phyloP scores from a whole-genome alignment of 30 jellyfish, hydroid and myxozoan species.

The Aurelia aurita region DNA sequence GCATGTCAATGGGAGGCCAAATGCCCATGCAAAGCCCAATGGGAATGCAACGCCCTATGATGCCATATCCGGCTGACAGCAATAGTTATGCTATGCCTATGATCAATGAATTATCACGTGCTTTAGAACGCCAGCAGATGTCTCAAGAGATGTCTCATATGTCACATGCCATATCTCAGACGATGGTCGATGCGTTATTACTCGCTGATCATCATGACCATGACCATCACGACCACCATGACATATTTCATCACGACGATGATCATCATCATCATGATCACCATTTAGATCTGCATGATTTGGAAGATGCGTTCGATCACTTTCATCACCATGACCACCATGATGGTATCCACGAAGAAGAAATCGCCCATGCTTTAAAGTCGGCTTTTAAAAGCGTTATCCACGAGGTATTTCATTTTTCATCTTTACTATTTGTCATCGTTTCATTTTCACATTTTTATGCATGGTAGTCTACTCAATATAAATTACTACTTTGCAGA shows the following conservation, averaged over 20 bases:
- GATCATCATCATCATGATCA: constrained; percentile 40
- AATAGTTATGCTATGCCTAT: constrained; percentile 62
- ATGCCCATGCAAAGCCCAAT: constrained; percentile 12
- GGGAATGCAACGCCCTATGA: constrained; percentile 25
- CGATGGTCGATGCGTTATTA: constrained; percentile 86
- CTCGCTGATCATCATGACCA: constrained; percentile 63
- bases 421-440: too few relatives aligned
- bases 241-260: constrained; percentile 21
- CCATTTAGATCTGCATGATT: constrained; percentile 45
- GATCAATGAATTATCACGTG: constrained; percentile 91
- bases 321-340: constrained; percentile 40
- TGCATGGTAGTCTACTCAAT: too few relatives aligned
- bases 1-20: constrained; percentile 1
- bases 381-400: constrained; percentile 59
- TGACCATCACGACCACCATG: constrained; percentile 21
- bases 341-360: constrained; percentile 38
- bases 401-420: constrained; percentile 23
- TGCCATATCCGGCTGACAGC: constrained; percentile 40
- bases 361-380: constrained; percentile 46
- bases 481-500: too few relatives aligned
- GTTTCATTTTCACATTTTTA: too few relatives aligned
- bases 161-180: constrained; percentile 88
- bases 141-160: constrained; percentile 78
- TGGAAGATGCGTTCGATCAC: constrained; percentile 49
- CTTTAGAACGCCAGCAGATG: constrained; percentile 93